Percentiles rank a stretch among this genome's conserved stretches.
phyloP scores from a whole-genome alignment of 1,140 invertebrate species.

The Drosophila nebulosa region DNA sequence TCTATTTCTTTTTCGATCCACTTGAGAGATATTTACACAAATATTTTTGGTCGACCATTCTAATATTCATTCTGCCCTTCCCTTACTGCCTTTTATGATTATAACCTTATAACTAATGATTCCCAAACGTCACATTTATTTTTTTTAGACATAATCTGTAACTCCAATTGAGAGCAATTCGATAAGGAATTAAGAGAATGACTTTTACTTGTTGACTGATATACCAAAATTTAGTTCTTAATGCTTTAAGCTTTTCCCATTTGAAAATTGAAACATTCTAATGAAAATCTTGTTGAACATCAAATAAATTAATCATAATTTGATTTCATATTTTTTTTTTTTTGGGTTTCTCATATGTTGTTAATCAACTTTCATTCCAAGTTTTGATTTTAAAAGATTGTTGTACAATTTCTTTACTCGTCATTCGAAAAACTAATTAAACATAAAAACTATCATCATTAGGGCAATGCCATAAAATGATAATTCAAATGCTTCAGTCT shows the following conservation, averaged over 20 bases:
- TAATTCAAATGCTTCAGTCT: slow-evolving; percentile 59
- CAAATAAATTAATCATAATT: neutral
- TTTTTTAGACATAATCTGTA: no score
- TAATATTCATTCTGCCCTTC: no score
- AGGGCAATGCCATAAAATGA: slow-evolving; percentile 65
- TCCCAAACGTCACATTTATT: no score
- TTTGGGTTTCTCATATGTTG: neutral
- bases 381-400: no score
- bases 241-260: neutral
- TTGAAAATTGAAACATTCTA: neutral
- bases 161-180: no score
- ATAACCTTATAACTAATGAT: no score
- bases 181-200: no score
- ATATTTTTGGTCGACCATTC: no score
- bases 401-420: slow-evolving; percentile 23
- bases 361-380: neutral
- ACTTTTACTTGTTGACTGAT: no score
- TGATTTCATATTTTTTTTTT: neutral
- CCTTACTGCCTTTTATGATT: no score
- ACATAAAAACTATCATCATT: slow-evolving; percentile 57
- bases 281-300: neutral
- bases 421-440: slow-evolving; percentile 62
- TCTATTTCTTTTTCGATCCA: no score
- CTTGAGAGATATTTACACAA: no score
- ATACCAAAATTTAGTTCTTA: neutral